Percentiles rank a stretch among this genome's conserved stretches.
These are phyloP conservation scores for Sogatella furcifera DNA, from an alignment of 1,140 invertebrate genomes.

Conservation along the genomic window DNA sequence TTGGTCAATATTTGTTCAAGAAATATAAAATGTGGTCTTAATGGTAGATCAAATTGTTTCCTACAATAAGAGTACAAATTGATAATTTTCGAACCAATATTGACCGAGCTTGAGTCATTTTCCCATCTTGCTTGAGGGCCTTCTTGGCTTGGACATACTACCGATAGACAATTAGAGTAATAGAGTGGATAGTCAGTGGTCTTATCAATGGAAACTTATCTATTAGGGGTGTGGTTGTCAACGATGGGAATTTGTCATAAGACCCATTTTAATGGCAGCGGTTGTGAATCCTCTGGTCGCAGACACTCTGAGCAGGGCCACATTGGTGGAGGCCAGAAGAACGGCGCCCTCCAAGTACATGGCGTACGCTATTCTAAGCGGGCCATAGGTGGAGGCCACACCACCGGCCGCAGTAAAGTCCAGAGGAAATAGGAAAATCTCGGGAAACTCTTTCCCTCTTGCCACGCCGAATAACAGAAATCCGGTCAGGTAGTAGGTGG, in stretches of 20 bases:
- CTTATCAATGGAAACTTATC: no score
- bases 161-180: no score
- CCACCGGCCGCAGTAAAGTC: constrained; percentile 58
- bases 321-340: constrained; percentile 42
- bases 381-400: constrained; percentile 43
- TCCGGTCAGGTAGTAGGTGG: constrained; percentile 46
- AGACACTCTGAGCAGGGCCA: constrained; percentile 45
- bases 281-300: constrained; percentile 43
- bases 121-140: no score
- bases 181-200: no score
- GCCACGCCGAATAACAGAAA: constrained; percentile 47
- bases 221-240: neutral
- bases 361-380: constrained; percentile 49
- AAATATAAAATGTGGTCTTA: no score
- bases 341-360: constrained; percentile 56
- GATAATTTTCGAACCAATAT: no score
- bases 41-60: no score
- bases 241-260: constrained; percentile 35
- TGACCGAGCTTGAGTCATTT: no score
- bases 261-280: constrained; percentile 40
- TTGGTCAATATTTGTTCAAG: no score
- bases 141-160: no score
- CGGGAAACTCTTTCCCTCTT: constrained; percentile 35
- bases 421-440: constrained; percentile 48
- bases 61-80: no score